Evolutionary conservation across 1,140 invertebrate species (phyloP).

Genomic region (Trachelipus rathkii): DNA sequence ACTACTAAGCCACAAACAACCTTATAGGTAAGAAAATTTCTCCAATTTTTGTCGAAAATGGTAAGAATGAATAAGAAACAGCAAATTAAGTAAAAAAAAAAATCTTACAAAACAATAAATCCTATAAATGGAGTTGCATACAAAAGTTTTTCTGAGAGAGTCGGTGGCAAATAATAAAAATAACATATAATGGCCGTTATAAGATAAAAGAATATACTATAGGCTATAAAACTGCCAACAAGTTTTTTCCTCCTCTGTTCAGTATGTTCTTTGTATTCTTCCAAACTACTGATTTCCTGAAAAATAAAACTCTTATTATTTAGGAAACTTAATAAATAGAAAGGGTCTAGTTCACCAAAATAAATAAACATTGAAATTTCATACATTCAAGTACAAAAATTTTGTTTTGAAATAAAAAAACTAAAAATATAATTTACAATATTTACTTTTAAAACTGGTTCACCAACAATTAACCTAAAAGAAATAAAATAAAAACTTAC

Average conservation of each 20-base stretch:
- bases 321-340: not conserved
- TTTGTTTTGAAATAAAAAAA: not conserved
- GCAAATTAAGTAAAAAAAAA: too few relatives aligned
- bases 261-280: not conserved
- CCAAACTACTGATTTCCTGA: not conserved
- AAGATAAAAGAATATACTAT: not conserved
- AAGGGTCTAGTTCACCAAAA: not conserved
- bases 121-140: not conserved
- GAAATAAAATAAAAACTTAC: not conserved
- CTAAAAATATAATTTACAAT: not conserved
- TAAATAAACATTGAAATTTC: not conserved
- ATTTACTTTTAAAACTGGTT: not conserved
- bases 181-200: not conserved
- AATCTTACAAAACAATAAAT: not conserved
- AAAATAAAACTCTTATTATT: not conserved
- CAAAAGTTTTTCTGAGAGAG: not conserved
- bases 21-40: too few relatives aligned
- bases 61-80: too few relatives aligned
- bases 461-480: too few relatives aligned
- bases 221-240: not conserved
- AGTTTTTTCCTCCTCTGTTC: constrained; percentile 2
- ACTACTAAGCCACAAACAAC: too few relatives aligned
- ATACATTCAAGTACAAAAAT: not conserved
- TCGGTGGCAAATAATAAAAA: constrained; percentile 3
- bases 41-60: too few relatives aligned